These are phyloP conservation scores for Helarctos malayanus DNA, from an alignment of 2,797 vertebrate genomes.

Conservation along the genomic window DNA sequence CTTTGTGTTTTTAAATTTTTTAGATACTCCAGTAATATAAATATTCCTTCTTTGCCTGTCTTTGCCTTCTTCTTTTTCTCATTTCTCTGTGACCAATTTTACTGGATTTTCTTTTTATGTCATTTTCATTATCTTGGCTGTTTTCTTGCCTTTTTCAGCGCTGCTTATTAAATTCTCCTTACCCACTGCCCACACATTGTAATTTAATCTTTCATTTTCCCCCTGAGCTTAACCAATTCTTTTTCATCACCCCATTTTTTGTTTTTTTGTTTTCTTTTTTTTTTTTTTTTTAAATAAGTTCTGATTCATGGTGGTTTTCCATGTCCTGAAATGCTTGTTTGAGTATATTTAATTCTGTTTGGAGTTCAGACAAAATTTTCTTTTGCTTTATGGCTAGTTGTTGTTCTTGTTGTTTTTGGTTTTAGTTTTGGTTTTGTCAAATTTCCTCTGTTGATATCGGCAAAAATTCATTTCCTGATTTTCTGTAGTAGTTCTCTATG, in stretches of 20 bases:
- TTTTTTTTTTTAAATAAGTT: background rate
- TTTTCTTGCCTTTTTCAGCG: background rate
- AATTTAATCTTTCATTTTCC: background rate
- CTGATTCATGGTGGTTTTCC: background rate
- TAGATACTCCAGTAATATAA: background rate
- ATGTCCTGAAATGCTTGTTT: background rate
- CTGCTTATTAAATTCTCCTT: background rate
- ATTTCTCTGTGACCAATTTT: background rate
- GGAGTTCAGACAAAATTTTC: background rate
- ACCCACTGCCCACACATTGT: background rate
- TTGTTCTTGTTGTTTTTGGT: background rate
- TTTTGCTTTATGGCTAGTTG: background rate
- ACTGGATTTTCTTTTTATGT: background rate
- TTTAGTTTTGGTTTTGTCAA: background rate
- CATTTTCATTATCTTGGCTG: background rate
- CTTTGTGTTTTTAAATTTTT: background rate
- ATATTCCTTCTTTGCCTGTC: background rate
- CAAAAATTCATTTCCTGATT: background rate
- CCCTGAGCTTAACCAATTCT: background rate
- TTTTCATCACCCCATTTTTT: background rate
- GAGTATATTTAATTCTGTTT: background rate
- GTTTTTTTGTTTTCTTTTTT: background rate
- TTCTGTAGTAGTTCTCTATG: background rate
- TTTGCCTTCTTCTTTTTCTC: background rate
- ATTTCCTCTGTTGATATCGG: background rate